Conservation (phyloP, 2,113 vertebrate species). For the Brachyhypopomus gauderio region DNA sequence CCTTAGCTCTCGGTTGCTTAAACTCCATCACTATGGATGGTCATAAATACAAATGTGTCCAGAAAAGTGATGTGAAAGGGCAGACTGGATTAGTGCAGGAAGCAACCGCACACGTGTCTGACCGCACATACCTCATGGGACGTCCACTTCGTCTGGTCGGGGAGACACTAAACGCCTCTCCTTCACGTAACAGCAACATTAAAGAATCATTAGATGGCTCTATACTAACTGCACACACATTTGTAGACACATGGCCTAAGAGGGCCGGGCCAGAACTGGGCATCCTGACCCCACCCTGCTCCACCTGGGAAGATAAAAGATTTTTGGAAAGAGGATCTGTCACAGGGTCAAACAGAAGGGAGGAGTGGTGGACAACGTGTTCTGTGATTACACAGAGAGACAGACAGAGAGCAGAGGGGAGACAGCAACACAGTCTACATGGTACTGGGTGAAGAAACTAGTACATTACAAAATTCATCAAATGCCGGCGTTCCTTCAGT, state of each 20-base stretch:
- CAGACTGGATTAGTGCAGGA: too few species aligned
- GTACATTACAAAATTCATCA: too few species aligned
- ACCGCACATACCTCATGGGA: too few species aligned
- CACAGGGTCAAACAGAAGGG: constrained; percentile 63
- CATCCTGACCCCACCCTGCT: constrained; percentile 24
- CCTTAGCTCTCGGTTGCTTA: too few species aligned
- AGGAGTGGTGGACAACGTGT: constrained; percentile 40
- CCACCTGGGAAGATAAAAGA: constrained; percentile 39
- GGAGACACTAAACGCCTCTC: neutral
- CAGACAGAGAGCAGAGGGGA: too few species aligned
- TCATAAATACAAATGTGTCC: too few species aligned
- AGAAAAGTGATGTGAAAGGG: too few species aligned
- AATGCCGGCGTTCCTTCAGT: too few species aligned
- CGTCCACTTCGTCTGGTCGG: too few species aligned
- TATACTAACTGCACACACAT: neutral
- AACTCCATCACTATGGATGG: too few species aligned
- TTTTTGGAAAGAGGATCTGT: constrained; percentile 13
- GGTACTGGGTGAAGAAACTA: too few species aligned
- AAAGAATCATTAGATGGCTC: neutral
- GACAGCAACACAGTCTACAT: neutral
- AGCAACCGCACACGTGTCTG: too few species aligned
- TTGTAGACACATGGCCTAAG: neutral
- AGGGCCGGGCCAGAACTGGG: constrained; percentile 31
- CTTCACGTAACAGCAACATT: neutral
- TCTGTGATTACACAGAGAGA: constrained; percentile 36